These are phyloP conservation scores for Fregetta grallaria DNA, from an alignment of 2,113 vertebrate species.

Conservation along the genomic window DNA sequence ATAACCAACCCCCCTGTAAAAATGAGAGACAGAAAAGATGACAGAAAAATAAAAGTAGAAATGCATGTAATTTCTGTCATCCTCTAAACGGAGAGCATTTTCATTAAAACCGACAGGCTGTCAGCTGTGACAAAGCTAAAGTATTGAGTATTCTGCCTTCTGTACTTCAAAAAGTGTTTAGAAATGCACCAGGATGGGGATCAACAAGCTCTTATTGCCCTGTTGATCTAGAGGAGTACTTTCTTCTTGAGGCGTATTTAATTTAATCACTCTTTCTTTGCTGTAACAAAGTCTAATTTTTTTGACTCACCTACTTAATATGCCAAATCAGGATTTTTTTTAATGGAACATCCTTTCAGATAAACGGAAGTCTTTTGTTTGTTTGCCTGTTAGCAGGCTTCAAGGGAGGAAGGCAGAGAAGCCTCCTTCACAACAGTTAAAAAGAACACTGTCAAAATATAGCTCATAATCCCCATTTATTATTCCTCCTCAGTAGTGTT, in stretches of 20 bases:
- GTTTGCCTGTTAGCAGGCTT: background rate
- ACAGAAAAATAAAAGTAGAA: slow-evolving; percentile 52
- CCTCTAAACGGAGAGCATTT: slow-evolving; percentile 48
- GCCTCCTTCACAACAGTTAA: slow-evolving; percentile 12
- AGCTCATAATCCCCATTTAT: slow-evolving; percentile 26
- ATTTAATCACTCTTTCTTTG: slow-evolving; percentile 76
- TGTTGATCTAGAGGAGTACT: slow-evolving; percentile 49
- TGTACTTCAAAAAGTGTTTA: slow-evolving; percentile 5
- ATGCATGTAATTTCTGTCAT: slow-evolving; percentile 45
- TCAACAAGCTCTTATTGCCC: background rate
- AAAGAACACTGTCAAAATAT: slow-evolving; percentile 48
- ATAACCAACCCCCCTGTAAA: slow-evolving; percentile 13
- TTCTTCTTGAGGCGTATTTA: slow-evolving; percentile 68
- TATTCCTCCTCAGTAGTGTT: slow-evolving; percentile 13
- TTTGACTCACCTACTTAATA: slow-evolving; percentile 69
- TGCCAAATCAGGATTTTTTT: slow-evolving; percentile 55
- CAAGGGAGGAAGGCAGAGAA: background rate
- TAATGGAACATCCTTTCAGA: background rate
- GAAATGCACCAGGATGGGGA: background rate
- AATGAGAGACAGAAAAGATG: slow-evolving; percentile 13
- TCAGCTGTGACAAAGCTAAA: slow-evolving; percentile 64
- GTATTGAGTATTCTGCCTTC: slow-evolving; percentile 4
- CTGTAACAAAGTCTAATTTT: slow-evolving; percentile 69
- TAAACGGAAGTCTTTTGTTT: slow-evolving; percentile 27
- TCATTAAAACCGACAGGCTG: slow-evolving; percentile 68